phyloP scores from a whole-genome alignment of 2,888 invertebrate species.

The Drosophila neonasuta region DNA sequence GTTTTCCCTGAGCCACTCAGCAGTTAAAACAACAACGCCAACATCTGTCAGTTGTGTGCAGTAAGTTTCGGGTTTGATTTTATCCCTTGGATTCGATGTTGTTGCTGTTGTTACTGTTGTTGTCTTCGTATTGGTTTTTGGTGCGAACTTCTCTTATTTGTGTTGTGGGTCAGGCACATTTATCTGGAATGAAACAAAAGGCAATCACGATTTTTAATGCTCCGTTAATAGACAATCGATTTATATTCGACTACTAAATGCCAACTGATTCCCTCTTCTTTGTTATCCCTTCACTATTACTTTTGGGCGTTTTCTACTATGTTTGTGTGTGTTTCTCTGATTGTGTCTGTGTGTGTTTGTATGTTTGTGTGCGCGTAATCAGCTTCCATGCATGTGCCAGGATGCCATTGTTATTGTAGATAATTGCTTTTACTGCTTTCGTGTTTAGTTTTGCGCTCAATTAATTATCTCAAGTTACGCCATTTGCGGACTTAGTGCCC shows the following conservation, averaged over 20 bases:
- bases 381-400: slow-evolving; percentile 25
- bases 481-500: slow-evolving; percentile 67
- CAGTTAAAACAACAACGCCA: slow-evolving; percentile 34
- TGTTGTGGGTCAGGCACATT: slow-evolving; percentile 40
- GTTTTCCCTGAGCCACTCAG: slow-evolving; percentile 23
- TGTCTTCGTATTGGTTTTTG: neutral
- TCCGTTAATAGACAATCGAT: slow-evolving; percentile 75
- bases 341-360: slow-evolving; percentile 18
- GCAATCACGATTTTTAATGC: slow-evolving; percentile 75
- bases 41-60: slow-evolving; percentile 53
- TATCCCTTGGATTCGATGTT: slow-evolving; percentile 27
- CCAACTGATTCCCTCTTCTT: slow-evolving; percentile 65
- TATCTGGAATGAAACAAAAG: slow-evolving; percentile 72
- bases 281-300: slow-evolving; percentile 8
- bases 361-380: slow-evolving; percentile 24
- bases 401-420: slow-evolving; percentile 61
- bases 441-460: slow-evolving; percentile 74
- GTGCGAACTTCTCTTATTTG: neutral
- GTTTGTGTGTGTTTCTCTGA: slow-evolving; percentile 2
- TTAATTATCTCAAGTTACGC: slow-evolving; percentile 74
- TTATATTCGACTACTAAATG: slow-evolving; percentile 71
- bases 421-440: slow-evolving; percentile 72
- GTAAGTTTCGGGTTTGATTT: slow-evolving; percentile 21
- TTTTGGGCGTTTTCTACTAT: slow-evolving; percentile 4
- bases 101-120: no score